Evolutionary conservation across 2,113 vertebrate genomes (phyloP), one percentile per base, ranked within the genome.

Genomic region (Triplophysa siluroides): DNA sequence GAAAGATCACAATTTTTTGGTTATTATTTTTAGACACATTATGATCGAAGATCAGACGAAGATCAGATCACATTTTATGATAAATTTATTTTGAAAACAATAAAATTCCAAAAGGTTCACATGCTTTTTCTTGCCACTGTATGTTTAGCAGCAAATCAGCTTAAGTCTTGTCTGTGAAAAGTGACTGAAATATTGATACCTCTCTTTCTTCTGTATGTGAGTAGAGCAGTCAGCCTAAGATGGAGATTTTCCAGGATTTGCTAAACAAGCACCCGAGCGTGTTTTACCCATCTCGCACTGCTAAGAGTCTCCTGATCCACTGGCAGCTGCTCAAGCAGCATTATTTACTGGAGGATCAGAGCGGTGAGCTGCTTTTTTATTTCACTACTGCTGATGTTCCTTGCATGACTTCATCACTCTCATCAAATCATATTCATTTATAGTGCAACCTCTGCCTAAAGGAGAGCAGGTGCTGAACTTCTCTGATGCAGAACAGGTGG

Each of bases 291-390:
- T 94, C 95, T 0, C 95, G 96, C 9, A 96, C 95, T 0, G 93
- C 96, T 65, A 97, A 98, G 89, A 95, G 94, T 74, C 90, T 99
- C 76, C 93, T 98, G 91, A 92, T 96, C 1, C 96, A 99, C 87
- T 99, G 97, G 97, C 97, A 99, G 88, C 95, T 98, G 64, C 93
- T 99, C 85, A 98, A 98, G 82, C 97, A 99, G 87, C 98, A 98
- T 85, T 97, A 97, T 90, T 91, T 99, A 52, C 92, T 99, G 79
- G 96, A 96, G 8, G 97, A 99, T 84, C 97, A 99, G 89, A 98
- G 94, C 68, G 96, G 97, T 99, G 88, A 85, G 89, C 83, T 72
- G 1, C 43, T 52, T 23, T 76, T 23, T 12, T 50, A 19, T 12
- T 11, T 45, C 5, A 38, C 23, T 29, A 2, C 60, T 23, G n/a